phyloP scores from a whole-genome alignment of 2,888 invertebrate species.

The Hofmannophila pseudospretella region DNA sequence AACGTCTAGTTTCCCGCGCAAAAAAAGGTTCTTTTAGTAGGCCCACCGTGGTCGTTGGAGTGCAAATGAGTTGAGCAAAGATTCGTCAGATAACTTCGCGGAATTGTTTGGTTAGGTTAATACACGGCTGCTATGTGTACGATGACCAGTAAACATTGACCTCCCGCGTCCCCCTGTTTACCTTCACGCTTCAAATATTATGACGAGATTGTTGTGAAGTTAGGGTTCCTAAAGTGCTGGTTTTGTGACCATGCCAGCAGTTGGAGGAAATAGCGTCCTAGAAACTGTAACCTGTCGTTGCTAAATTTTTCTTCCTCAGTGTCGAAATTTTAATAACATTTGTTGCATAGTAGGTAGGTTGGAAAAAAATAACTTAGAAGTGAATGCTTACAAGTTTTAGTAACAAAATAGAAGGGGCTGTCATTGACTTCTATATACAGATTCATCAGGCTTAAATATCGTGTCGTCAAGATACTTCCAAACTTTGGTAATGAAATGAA shows the following conservation, averaged over 20 bases:
- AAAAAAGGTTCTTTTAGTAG: constrained; percentile 4
- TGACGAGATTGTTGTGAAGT: constrained; percentile 9
- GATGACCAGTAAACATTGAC: constrained; percentile 29
- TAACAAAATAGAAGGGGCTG: no score
- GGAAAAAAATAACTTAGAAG: no score
- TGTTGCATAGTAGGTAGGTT: no score
- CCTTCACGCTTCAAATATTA: constrained; percentile 6
- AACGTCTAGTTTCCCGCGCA: constrained; percentile 4
- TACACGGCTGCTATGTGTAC: constrained; percentile 30
- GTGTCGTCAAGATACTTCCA: no score
- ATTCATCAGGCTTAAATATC: no score
- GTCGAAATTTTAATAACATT: not conserved
- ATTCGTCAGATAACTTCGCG: constrained; percentile 39
- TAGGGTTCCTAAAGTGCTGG: constrained; percentile 25
- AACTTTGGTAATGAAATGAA: no score
- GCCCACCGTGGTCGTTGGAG: constrained; percentile 17
- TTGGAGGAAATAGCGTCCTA: constrained; percentile 49
- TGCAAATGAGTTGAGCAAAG: constrained; percentile 58
- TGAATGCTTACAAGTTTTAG: no score
- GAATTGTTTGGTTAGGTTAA: constrained; percentile 56
- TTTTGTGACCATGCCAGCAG: constrained; percentile 37
- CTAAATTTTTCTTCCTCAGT: constrained; percentile 39
- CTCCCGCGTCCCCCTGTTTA: constrained; percentile 17
- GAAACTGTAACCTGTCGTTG: constrained; percentile 35
- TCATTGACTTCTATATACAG: no score